Evolutionary conservation across 2,113 vertebrate species (phyloP).

Genomic region (Heliornis fulica): DNA sequence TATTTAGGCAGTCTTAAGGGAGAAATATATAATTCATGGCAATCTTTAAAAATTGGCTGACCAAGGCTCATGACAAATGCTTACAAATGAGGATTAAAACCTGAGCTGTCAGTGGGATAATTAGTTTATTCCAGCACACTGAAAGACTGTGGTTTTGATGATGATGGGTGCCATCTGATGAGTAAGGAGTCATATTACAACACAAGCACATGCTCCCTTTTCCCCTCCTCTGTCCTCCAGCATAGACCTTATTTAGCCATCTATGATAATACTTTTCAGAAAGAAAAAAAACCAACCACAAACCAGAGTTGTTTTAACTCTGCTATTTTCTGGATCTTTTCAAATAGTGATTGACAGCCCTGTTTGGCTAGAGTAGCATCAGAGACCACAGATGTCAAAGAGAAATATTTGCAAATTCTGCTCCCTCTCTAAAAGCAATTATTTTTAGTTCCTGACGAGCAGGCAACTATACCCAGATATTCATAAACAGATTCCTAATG

Average conservation of each 20-base stretch:
- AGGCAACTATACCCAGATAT: slow-evolving; percentile 15
- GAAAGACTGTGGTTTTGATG: slow-evolving; percentile 37
- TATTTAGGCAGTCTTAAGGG: slow-evolving; percentile 51
- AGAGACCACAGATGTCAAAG: slow-evolving; percentile 27
- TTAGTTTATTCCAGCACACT: slow-evolving; percentile 59
- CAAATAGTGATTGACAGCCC: slow-evolving; percentile 5
- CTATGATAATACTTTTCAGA: background rate
- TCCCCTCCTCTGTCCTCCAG: background rate
- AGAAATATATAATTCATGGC: slow-evolving; percentile 52
- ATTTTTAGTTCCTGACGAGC: slow-evolving; percentile 43
- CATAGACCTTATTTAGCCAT: slow-evolving; percentile 42
- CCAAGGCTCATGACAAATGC: slow-evolving; percentile 45
- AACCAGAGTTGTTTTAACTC: background rate
- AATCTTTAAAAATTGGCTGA: slow-evolving; percentile 44
- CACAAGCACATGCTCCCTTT: background rate
- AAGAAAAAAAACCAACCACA: background rate
- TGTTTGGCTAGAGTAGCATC: slow-evolving; percentile 17
- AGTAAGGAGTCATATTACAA: slow-evolving; percentile 48
- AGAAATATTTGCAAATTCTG: slow-evolving; percentile 57
- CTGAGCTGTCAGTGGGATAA: slow-evolving; percentile 49
- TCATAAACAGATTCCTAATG: slow-evolving; percentile 30
- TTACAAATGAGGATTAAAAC: slow-evolving; percentile 58
- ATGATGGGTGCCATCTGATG: slow-evolving; percentile 59
- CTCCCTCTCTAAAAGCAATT: slow-evolving; percentile 27
- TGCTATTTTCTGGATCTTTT: slow-evolving; percentile 35